Base-by-base conservation (phyloP, 2,797 vertebrate genomes). In the Liasis olivaceus region DNA sequence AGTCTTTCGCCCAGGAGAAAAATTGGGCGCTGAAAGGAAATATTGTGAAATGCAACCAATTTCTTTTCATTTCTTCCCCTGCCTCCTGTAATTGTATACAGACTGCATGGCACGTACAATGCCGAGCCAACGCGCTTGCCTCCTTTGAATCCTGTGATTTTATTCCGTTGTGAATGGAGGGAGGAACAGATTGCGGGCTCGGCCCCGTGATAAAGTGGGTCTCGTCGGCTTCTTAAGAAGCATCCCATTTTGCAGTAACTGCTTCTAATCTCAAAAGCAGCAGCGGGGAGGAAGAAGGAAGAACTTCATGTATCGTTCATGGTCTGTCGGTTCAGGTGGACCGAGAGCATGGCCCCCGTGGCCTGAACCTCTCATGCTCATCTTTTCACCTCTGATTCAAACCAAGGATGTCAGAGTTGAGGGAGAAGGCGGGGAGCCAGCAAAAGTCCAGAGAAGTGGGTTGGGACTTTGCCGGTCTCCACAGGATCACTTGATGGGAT, bases 1-100 rank as follows among this genome's bases (percentile, higher is more conserved):
- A 97, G 95, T 94, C 95, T 97, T 94, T 94, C 97, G 95, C 95
- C 96, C 96, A 94, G 94, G 96, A 96, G 96, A 95, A 95, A 90
- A 96, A 96, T 95, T 96, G 96, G 95, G 95, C 63, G 97, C 96
- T 97, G 93, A 97, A 97, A 97, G 96, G 95, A 95, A 97, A 96
- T 95, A 94, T 91, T 91, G 85, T 93, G 95, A 93, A 97, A 97
- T 91, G 93, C 7, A 94, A 94, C 93, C 96, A 95, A 96, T 97
- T 97, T 97, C 95, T 94, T 97, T 92, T 96, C 96, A 95, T 97
- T 95, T 96, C 96, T 17, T 22, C 31, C 69, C 66, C 66, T 0
- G 66, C 66, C 66, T 15, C 85, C 92, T 89, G 93, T 96, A 96
- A 96, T 94, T 96, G 96, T 96, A 97, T 96, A 92, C 95, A 91